Conservation (phyloP, 2,888 invertebrate genomes). For the Papilio demoleus region DNA sequence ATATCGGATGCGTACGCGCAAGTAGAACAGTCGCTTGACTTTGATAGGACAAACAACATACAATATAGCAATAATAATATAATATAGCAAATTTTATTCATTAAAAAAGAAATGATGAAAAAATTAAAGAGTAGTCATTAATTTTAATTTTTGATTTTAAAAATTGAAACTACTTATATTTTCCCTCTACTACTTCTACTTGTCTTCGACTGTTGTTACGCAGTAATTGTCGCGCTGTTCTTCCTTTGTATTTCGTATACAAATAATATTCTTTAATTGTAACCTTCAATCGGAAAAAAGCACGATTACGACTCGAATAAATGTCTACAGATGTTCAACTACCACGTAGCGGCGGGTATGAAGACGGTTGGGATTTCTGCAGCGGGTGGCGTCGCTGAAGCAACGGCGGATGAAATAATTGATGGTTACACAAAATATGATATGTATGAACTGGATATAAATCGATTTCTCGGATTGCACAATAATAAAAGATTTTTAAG, state of each 20-base stretch:
- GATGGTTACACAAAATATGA: slow-evolving; percentile 92
- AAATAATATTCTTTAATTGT: too few species aligned
- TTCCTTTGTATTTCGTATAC: not conserved
- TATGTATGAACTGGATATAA: slow-evolving; percentile 94
- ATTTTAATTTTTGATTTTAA: too few species aligned
- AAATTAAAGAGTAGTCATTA: too few species aligned
- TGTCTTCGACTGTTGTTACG: not conserved
- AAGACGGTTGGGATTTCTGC: slow-evolving; percentile 98
- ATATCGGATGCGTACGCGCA: too few species aligned
- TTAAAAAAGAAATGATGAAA: too few species aligned
- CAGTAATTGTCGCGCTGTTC: not conserved
- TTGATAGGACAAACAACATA: too few species aligned
- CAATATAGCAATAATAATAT: too few species aligned
- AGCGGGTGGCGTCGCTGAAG: slow-evolving; percentile 96
- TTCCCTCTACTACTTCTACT: too few species aligned
- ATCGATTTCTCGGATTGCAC: slow-evolving; percentile 95
- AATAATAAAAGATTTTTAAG: slow-evolving; percentile 96
- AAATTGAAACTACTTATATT: too few species aligned
- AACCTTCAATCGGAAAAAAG: too few species aligned
- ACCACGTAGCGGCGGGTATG: slow-evolving; percentile 97
- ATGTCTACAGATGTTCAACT: slow-evolving; percentile 88
- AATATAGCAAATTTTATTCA: too few species aligned
- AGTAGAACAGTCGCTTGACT: too few species aligned
- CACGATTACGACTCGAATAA: not conserved
- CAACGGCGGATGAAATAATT: slow-evolving; percentile 94